Base-by-base conservation (phyloP, 2,113 vertebrate species). In the Pachycephala philippinensis region DNA sequence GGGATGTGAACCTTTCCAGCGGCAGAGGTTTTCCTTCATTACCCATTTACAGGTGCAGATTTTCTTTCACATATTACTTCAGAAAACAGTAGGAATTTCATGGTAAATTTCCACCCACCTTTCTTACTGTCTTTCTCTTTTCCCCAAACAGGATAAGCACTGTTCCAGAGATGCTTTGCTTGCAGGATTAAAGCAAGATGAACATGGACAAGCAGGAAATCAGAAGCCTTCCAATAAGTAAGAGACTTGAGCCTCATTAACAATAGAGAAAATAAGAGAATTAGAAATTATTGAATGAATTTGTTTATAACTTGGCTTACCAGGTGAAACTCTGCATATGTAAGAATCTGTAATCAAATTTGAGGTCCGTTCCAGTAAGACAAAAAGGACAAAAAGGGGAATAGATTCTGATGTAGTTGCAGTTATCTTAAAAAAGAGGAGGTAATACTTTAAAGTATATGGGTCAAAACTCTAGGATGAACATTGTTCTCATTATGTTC, bases 11-110 rank as follows among this genome's bases (percentile, higher is more conserved):
- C 99, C 99, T 88, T 99, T 99, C 92, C 98, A 99, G 81, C 97
- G 99, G 42, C 99, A 99, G 97, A 99, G 99, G 98, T 99, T 99
- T 96, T 99, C 99, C 85, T 99, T 99, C 97, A 99, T 99, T 92
- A 99, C 99, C 33, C 99, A 99, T 96, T 97, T 99, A 97, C 99
- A 99, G 99, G 99, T 98, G 97, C 13, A 82, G 87, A 89, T 82
- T 93, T 79, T 56, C 50, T 95, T 95, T 66, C 44, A 50, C 10
- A 0, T 92, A 15, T n/a, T 68, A 10, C 10, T 95, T 96, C 77
- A 70, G 24, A 78, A 74, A 87, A 30, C 39, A 64, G n/a, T 63
- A 22, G 16, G 16, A 81, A 56, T 71, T 86, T 26, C 17, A 10
- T 77, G 37, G 60, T 65, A 47, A 71, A n/a, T 71, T 49, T 91